Conservation (phyloP, 92 coral and sea anemone genomes). For the Paramuricea clavata region DNA sequence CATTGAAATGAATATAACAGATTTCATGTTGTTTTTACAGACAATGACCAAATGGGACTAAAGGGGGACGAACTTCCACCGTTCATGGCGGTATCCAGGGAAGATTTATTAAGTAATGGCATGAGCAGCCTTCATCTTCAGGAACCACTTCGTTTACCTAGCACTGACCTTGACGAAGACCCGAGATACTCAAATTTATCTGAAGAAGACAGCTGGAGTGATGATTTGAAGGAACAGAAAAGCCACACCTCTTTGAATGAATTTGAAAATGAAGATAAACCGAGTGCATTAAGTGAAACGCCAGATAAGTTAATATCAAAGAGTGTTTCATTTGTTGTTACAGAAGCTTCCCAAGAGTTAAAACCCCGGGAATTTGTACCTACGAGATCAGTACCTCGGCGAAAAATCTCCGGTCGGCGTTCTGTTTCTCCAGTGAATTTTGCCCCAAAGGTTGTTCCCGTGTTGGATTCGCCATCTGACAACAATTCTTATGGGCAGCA, state of each 20-base stretch:
- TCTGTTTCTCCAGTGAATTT: constrained; percentile 23
- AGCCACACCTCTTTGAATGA: neutral
- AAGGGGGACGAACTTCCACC: no score
- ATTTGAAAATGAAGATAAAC: neutral
- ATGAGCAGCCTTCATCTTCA: neutral
- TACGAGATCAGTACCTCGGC: neutral
- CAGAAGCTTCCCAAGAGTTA: neutral
- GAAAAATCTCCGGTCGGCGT: constrained; percentile 5
- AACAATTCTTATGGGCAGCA: neutral
- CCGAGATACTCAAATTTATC: neutral
- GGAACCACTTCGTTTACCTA: no score
- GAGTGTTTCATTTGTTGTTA: constrained; percentile 16
- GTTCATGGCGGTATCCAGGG: neutral
- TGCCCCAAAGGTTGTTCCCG: constrained; percentile 23
- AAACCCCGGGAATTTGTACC: neutral
- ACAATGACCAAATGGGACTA: neutral
- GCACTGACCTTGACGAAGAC: neutral
- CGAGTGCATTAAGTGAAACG: no score
- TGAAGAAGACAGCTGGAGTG: neutral
- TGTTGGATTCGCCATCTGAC: neutral
- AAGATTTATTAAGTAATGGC: neutral
- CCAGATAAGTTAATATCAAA: neutral
- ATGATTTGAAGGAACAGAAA: neutral
- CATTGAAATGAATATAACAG: no score
- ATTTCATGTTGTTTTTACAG: neutral